Evolutionary conservation across 2,888 invertebrate genomes (phyloP).

Genomic region (Adela reaumurella): DNA sequence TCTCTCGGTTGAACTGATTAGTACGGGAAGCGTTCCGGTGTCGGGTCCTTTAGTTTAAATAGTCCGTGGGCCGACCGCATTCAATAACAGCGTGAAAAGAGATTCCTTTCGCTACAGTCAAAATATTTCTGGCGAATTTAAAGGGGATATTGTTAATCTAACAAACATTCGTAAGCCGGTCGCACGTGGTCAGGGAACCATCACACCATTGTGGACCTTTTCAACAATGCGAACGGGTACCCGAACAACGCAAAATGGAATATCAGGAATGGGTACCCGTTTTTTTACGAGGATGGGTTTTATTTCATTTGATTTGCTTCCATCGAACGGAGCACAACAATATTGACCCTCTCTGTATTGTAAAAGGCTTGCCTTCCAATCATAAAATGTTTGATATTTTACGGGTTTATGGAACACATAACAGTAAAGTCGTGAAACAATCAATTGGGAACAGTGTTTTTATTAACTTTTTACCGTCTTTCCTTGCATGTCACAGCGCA

Average conservation of each 20-base stretch:
- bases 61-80: too few species aligned
- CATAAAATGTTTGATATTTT: neutral
- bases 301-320: neutral
- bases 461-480: too few species aligned
- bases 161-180: neutral
- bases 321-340: neutral
- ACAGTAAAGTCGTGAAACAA: too few species aligned
- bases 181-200: neutral
- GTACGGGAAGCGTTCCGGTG: too few species aligned
- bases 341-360: neutral
- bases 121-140: neutral
- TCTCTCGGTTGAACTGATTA: too few species aligned
- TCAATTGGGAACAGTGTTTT: too few species aligned
- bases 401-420: neutral
- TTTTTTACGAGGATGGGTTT: neutral
- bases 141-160: neutral
- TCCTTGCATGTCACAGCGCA: too few species aligned
- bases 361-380: neutral
- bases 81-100: neutral
- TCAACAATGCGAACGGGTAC: neutral
- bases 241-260: neutral
- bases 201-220: neutral
- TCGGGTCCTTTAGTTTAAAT: too few species aligned
- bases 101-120: neutral
- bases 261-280: neutral